Base-by-base conservation (phyloP, 2,113 vertebrate species). In the Catagonus wagneri region DNA sequence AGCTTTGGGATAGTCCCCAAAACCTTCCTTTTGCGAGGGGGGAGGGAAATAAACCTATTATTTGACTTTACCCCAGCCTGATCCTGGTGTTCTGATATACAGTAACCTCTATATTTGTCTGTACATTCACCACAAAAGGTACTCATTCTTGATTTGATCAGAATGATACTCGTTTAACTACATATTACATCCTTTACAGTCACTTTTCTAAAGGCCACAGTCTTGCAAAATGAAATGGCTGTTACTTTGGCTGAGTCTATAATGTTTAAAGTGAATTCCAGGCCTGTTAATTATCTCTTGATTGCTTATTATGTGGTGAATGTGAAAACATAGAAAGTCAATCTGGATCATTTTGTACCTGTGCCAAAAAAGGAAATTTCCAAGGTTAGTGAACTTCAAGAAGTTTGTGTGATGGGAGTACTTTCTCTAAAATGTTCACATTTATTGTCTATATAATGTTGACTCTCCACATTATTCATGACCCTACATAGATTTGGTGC, bases 251-350 rank as follows among this genome's bases (percentile, higher is more conserved):
- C 29, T 79, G 63, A 89, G 78, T 65, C 44, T 80, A 22, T 93
- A 93, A 87, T 61, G 32, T 79, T 93, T 83, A 86, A 95, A 96
- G 14, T 63, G 68, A 95, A 85, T 54, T 78, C 32, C 34, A 85
- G 29, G 17, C 83, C 72, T 85, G 44, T 78, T 86, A 74, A 93
- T 95, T 93, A 85, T 44, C 76, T 93, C 29, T n/a, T 78, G 63
- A 78, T 97, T 93, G 83, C 93, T 94, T 83, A 65, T 88, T 89
- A 90, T 85, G 22, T 86, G 29, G n/a, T 89, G 11, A 96, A 94
- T 74, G 52, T 66, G 34, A 90, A 86, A 39, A 84, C 56, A 90
- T 12, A 32, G 63, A 56, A 80, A 94, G 15, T 65, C 61, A 63
- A 34, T 66, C 69, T 89, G 63, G 36, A 76, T 89, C 54, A 78